These are phyloP conservation scores for Ichneumoninae sp. DNA, from an alignment of 2,888 invertebrate genomes.

Conservation along the genomic window DNA sequence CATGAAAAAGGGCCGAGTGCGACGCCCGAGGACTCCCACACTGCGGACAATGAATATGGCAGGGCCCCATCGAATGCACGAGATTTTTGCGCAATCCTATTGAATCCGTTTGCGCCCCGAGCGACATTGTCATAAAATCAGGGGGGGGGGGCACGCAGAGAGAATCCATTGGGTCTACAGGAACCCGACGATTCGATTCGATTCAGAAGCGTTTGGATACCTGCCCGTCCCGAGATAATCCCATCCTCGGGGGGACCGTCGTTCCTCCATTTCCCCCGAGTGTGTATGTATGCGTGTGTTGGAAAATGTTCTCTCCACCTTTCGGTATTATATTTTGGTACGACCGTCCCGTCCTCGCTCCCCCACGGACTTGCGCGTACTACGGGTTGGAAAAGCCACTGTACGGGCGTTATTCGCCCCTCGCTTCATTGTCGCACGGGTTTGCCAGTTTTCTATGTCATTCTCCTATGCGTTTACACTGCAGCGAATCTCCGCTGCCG, in stretches of 20 bases:
- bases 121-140: slow-evolving; percentile 74
- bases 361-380: slow-evolving; percentile 62
- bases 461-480: slow-evolving; percentile 42
- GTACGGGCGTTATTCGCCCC: slow-evolving; percentile 41
- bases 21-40: slow-evolving; percentile 76
- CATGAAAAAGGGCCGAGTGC: slow-evolving; percentile 24
- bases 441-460: slow-evolving; percentile 59
- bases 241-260: slow-evolving; percentile 76
- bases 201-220: slow-evolving; percentile 66
- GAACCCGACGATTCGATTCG: slow-evolving; percentile 68
- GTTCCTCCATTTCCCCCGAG: slow-evolving; percentile 30
- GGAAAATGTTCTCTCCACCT: slow-evolving; percentile 23
- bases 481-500: slow-evolving; percentile 70
- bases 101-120: slow-evolving; percentile 65
- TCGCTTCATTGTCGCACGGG: slow-evolving; percentile 63
- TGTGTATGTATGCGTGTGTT: background rate
- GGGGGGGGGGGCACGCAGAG: slow-evolving; percentile 37
- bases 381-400: slow-evolving; percentile 63
- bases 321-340: slow-evolving; percentile 68
- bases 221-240: slow-evolving; percentile 84
- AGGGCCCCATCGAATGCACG: slow-evolving; percentile 61
- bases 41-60: slow-evolving; percentile 57
- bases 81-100: slow-evolving; percentile 79
- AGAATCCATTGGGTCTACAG: slow-evolving; percentile 34
- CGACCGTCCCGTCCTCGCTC: slow-evolving; percentile 68